Evolutionary conservation across 2,113 vertebrate species (phyloP), one percentile per base, ranked within the genome.

Genomic region (Aplodontia rufa): DNA sequence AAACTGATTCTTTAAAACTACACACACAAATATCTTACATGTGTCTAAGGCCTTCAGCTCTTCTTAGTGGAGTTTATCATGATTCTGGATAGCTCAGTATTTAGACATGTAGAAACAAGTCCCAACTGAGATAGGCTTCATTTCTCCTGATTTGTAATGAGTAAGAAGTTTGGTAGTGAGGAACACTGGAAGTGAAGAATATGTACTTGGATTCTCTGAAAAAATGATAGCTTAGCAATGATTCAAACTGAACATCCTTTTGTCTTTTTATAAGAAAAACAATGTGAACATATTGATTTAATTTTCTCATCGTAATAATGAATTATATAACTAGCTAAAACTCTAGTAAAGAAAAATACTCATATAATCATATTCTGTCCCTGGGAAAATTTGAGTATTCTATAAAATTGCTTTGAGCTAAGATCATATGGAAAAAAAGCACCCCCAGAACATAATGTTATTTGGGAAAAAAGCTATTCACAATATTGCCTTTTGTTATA

Each of bases 231-330:
- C 42, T 81, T 91, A 64, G 17, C 24, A 69, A 8, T 79, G 49
- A 85, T 84, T 93, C 76, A 91, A 96, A 92, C 35, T 91, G 91
- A 66, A 71, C 11, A 66, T 90, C 9, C 30, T 90, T 94, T 87
- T 90, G 30, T 55, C 14, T 82, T 95, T 81, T 95, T 81, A 37
- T 81, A 72, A 78, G 74, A 91, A 72, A 95, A 95, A 40, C 9
- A 68, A 89, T 72, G 16, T 92, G 74, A 92, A 74, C n/a, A 62
- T 93, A 93, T 75, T 72, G 37, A 51, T 87, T 88, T 91, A 30
- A 87, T 81, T 91, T 96, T 30, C 19, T 91, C 17, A 58, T 78
- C n/a, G 75, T 62, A 85, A 94, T 71, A 85, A 69, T 88, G 69
- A 71, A 64, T 74, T 93, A 85, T n/a, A 85, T 69, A 45, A 64